Evolutionary conservation across 2,797 vertebrate species (phyloP).

Genomic region (Hyperoplus immaculatus): DNA sequence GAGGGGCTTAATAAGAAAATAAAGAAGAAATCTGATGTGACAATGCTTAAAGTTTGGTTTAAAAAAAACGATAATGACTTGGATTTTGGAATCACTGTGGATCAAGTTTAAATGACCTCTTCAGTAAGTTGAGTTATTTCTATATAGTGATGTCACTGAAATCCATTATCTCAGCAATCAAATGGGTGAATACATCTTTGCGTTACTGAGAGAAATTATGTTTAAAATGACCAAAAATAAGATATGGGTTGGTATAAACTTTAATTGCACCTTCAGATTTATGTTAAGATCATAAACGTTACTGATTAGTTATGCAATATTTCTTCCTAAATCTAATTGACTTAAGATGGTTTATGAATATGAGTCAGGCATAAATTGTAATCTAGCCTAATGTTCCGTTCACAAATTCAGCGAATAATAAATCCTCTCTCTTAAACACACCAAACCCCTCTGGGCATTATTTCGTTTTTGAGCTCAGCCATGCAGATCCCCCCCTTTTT

Average conservation of each 20-base stretch:
- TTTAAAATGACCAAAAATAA: not conserved
- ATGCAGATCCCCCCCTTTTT: conserved; percentile 35
- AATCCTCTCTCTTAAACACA: conserved; percentile 44
- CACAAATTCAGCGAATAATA: conserved; percentile 62
- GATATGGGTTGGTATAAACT: not conserved
- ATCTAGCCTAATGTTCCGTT: conserved; percentile 38
- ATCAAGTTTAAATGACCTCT: no score
- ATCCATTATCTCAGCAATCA: not conserved
- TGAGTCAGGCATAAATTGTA: conserved; percentile 23
- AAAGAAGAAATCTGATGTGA: no score
- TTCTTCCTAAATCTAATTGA: conserved; percentile 13
- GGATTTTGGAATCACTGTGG: no score
- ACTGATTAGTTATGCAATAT: conserved; percentile 13
- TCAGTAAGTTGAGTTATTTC: not conserved
- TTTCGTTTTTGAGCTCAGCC: conserved; percentile 62
- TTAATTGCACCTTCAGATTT: not conserved
- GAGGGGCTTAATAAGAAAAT: not conserved
- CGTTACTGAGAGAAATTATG: not conserved
- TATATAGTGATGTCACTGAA: not conserved
- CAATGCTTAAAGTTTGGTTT: no score
- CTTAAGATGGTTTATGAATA: conserved; percentile 10
- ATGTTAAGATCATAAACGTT: conserved; percentile 1
- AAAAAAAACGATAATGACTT: no score
- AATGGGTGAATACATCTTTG: not conserved
- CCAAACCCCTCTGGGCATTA: conserved; percentile 42